Base-by-base conservation (phyloP, 1,140 invertebrate species). In the Venturia canescens region DNA sequence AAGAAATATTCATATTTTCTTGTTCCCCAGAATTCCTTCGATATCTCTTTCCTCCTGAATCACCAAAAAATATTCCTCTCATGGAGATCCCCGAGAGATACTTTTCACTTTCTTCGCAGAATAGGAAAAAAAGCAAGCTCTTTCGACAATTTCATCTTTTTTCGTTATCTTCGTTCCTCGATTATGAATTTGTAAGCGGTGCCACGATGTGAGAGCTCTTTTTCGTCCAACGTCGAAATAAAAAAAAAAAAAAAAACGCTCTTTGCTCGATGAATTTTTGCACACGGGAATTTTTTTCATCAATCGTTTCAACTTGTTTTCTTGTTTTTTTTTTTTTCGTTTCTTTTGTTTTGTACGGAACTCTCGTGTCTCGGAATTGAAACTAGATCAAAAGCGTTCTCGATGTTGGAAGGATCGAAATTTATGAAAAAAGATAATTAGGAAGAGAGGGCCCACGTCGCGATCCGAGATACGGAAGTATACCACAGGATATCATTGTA, bases 401-500 rank as follows among this genome's bases (percentile, higher is more conserved):
- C 74, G 78, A 77, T 53, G 81, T 81, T 84, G 60, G 21, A 63
- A 13, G 18, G 18, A 44, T 44, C 7, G 21, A 57, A 57, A 57
- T 1, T 57, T 15, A 72, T 48, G 31, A 31, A 78, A 31, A 1
- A 16, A 79, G 16, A n/a, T 7, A 5, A 26, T 72, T 57, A 50
- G 72, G 31, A 53, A 84, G 80, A 82, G 29, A 85, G 84, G 86
- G 87, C 87, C 86, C 78, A 84, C 84, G 85, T 87, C 79, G 76
- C 85, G 86, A 86, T 87, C 86, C 88, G 86, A 87, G 83, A 88
- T 87, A 89, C 84, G 84, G 83, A 84, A 85, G 89, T 91, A 91
- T 91, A 92, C 91, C 87, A 92, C 87, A 87, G 88, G 84, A 90
- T 90, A 90, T 89, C 87, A 91, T 90, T 91, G 89, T 92, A 92